Conservation (phyloP, 2,113 vertebrate genomes). For the Lucifuga dentata region DNA sequence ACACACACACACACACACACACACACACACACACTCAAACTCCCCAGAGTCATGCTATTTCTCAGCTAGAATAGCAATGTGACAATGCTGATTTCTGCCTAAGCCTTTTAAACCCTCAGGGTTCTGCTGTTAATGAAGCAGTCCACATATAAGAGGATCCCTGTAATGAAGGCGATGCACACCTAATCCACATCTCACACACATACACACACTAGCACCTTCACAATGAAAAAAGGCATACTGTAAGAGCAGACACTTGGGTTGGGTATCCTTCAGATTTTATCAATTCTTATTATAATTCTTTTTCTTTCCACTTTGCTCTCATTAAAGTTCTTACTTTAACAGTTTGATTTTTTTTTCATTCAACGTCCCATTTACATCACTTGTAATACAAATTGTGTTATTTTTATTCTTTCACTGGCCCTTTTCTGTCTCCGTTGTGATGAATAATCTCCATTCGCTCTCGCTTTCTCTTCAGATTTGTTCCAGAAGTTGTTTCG, state of each 20-base stretch:
- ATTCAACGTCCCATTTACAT: background rate
- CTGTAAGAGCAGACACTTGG: no score
- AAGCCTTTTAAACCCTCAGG: slow-evolving; percentile 62
- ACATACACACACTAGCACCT: slow-evolving; percentile 22
- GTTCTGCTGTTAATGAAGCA: slow-evolving; percentile 72
- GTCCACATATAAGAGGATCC: slow-evolving; percentile 60
- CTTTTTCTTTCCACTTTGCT: background rate
- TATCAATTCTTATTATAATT: no score
- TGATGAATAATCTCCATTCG: background rate
- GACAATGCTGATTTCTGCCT: slow-evolving; percentile 65
- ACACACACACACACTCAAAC: slow-evolving; percentile 1
- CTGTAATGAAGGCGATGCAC: slow-evolving; percentile 61
- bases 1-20: background rate
- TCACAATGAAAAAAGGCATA: slow-evolving; percentile 24
- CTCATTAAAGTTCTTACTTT: slow-evolving; percentile 25
- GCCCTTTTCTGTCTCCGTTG: slow-evolving; percentile 4
- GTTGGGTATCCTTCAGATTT: no score
- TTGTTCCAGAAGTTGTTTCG: slow-evolving; percentile 99
- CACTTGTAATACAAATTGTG: background rate
- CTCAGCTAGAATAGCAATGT: slow-evolving; percentile 62
- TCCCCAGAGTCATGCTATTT: slow-evolving; percentile 46
- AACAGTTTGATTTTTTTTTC: slow-evolving; percentile 3
- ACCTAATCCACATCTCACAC: slow-evolving; percentile 46
- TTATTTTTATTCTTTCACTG: background rate
- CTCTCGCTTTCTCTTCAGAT: slow-evolving; percentile 79